Evolutionary conservation across 2,797 vertebrate species (phyloP).

Genomic region (Caiman crocodilus): DNA sequence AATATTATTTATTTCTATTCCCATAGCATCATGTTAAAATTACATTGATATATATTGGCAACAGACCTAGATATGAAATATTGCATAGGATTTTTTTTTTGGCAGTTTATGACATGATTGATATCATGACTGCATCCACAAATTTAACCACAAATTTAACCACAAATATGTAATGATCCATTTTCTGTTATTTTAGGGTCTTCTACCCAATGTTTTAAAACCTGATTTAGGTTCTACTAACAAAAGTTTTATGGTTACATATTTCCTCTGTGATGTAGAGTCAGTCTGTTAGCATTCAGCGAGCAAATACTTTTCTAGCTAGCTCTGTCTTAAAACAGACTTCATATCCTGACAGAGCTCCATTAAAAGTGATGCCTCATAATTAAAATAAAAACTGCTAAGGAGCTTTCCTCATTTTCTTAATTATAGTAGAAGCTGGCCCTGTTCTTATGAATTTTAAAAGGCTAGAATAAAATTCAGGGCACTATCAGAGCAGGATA

Average conservation of each 20-base stretch:
- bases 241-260: neutral
- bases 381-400: slow-evolving; percentile 3
- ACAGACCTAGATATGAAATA: neutral
- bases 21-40: neutral
- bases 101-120: neutral
- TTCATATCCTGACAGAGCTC: slow-evolving; percentile 5
- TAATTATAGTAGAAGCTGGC: neutral
- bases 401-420: neutral
- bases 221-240: slow-evolving; percentile 9
- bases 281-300: neutral
- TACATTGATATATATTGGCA: neutral
- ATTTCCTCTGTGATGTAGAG: neutral
- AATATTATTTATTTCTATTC: slow-evolving; percentile 34
- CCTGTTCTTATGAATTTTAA: neutral
- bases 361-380: neutral
- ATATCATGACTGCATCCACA: neutral
- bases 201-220: slow-evolving; percentile 24
- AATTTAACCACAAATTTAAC: slow-evolving; percentile 2
- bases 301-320: slow-evolving; percentile 19
- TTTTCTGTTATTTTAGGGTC: neutral
- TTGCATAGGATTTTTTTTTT: neutral
- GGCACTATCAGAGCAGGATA: neutral
- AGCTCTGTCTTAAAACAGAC: slow-evolving; percentile 21
- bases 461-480: neutral
- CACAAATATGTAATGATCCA: neutral